Base-by-base conservation (phyloP, 2,797 vertebrate genomes). In the Danio choprae region DNA sequence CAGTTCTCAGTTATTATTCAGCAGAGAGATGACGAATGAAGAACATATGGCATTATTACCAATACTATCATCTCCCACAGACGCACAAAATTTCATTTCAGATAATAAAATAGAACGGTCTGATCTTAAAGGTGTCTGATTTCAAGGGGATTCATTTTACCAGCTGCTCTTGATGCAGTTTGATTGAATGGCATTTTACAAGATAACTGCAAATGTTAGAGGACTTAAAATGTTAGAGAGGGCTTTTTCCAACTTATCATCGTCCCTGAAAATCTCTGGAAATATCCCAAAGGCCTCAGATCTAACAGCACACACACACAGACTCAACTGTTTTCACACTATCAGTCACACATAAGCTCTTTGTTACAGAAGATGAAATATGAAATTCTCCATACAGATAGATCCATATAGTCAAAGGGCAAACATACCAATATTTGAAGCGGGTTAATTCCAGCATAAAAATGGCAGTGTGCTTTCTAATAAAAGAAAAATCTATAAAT, bases 161-260 rank as follows among this genome's bases (percentile, higher is more conserved):
- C 78, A 75, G 84, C 71, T 63, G 55, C 48, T 83, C n/a, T 60
- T 73, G 55, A 72, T 68, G 64, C 36, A 59, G 62, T 81, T 74
- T 65, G 75, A 85, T 81, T 73, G 56, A 85, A 74, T 84, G 82
- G 62, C 79, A 83, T 83, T 85, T 81, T 84, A 81, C 72, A 69
- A 79, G 80, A 79, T 76, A 81, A 79, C 82, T 68, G 74, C 70
- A 77, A 84, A 79, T 77, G 74, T 79, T 78, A 51, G 46, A 76
- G 56, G 71, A 79, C 72, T 81, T 68, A 81, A 16, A 65, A 85
- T 83, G 73, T 80, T 77, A 64, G 80, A 51, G 64, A 74, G 43
- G 69, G 74, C 55, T 71, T 83, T 29, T 78, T 73, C 74, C 48
- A 77, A 76, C 44, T 75, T 67, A 81, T 79, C 71, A 41, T 48